Conservation (phyloP, 2,113 vertebrate genomes). For the Mormyrus iriodes region DNA sequence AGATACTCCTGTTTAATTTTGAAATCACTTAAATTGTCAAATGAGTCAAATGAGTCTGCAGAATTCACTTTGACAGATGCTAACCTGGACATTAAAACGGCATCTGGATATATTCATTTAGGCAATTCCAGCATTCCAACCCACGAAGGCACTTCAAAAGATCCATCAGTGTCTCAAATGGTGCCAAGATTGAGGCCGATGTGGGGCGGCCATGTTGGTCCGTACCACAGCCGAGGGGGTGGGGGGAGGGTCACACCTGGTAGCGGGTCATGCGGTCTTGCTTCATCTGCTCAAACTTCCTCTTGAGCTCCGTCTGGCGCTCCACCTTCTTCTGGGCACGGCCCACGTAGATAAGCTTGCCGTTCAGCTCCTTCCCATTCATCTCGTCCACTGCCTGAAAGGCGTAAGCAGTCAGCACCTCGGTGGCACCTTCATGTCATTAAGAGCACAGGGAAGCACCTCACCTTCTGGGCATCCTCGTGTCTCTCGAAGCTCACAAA, state of each 20-base stretch:
- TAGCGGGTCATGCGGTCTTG: slow-evolving; percentile 97
- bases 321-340: slow-evolving; percentile 97
- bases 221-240: slow-evolving; percentile 38
- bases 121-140: background rate
- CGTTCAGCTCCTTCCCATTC: slow-evolving; percentile 93
- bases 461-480: slow-evolving; percentile 90
- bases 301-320: slow-evolving; percentile 90
- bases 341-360: slow-evolving; percentile 90
- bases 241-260: slow-evolving; percentile 64
- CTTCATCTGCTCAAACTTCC: slow-evolving; percentile 97
- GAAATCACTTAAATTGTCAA: too few relatives aligned
- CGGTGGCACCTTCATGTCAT: background rate
- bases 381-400: slow-evolving; percentile 91
- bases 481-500: slow-evolving; percentile 97
- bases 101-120: background rate
- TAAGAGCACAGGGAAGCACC: background rate
- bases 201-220: slow-evolving; percentile 43
- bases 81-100: background rate
- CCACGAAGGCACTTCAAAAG: background rate
- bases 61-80: background rate
- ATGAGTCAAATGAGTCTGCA: too few relatives aligned
- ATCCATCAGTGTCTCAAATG: slow-evolving; percentile 44
- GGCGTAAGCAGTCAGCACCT: background rate
- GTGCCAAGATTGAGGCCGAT: background rate
- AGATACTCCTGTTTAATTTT: too few relatives aligned